Evolutionary conservation across 2,797 vertebrate species (phyloP).

Genomic region (Steatocranus sp.): DNA sequence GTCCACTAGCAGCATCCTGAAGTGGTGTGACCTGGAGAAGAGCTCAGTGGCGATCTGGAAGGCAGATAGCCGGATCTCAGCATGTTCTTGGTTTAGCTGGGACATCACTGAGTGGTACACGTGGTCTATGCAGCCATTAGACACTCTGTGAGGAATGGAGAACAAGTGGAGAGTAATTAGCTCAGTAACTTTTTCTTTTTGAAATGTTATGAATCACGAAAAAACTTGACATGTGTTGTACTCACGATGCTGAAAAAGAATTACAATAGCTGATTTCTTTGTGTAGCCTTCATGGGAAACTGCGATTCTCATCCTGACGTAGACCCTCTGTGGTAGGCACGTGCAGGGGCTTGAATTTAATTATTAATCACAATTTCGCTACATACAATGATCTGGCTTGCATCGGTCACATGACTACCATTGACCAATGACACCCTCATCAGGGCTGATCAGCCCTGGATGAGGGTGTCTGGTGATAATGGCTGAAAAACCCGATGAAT

Average conservation of each 20-base stretch:
- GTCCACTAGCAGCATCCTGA: slow-evolving; percentile 81
- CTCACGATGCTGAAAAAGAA: neutral
- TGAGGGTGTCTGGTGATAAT: fast-evolving
- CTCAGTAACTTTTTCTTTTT: neutral
- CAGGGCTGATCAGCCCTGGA: neutral
- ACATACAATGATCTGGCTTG: neutral
- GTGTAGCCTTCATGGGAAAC: fast-evolving
- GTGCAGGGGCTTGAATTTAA: neutral
- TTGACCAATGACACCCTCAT: neutral
- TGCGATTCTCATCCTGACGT: neutral
- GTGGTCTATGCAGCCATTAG: slow-evolving; percentile 79
- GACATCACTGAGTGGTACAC: slow-evolving; percentile 83
- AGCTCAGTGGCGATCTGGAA: slow-evolving; percentile 84
- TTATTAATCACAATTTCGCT: neutral
- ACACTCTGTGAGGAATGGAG: slow-evolving; percentile 68
- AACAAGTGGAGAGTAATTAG: fast-evolving
- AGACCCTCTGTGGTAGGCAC: neutral
- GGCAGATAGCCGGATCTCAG: slow-evolving; percentile 86
- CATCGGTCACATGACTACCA: neutral
- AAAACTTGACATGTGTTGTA: neutral
- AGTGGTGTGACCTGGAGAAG: slow-evolving; percentile 87
- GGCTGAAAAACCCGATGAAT: neutral
- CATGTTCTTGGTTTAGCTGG: slow-evolving; percentile 84
- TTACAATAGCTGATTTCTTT: neutral
- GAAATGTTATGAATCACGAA: fast-evolving